Evolutionary conservation across 1,140 invertebrate genomes (phyloP).

Genomic region (Galendromus occidentalis): DNA sequence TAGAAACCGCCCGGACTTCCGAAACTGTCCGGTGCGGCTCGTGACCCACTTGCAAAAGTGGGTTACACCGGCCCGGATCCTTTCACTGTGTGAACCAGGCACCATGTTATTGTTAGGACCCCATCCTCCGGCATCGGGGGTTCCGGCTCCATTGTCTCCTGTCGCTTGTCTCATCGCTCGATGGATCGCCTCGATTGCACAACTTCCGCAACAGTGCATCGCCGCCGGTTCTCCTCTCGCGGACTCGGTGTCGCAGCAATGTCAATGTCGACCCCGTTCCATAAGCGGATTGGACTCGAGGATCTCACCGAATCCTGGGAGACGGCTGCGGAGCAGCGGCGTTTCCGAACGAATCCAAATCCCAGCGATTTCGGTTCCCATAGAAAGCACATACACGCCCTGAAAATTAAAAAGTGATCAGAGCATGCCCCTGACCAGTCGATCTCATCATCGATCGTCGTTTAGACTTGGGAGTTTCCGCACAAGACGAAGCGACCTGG

Average conservation of each 20-base stretch:
- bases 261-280: constrained; percentile 5
- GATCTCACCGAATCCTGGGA: background rate
- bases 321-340: too few species aligned
- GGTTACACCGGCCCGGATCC: constrained; percentile 1
- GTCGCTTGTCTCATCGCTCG: background rate
- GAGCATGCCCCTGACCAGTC: background rate
- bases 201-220: background rate
- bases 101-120: constrained; percentile 8
- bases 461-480: background rate
- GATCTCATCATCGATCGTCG: background rate
- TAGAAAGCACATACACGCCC: background rate
- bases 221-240: background rate
- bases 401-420: constrained; percentile 12
- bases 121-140: background rate
- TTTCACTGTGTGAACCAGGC: constrained; percentile 11
- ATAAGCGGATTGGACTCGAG: background rate
- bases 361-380: background rate
- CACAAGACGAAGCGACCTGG: too few species aligned
- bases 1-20: too few species aligned
- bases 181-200: too few species aligned
- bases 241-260: background rate
- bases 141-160: constrained; percentile 7
- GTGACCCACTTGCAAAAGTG: background rate
- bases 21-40: too few species aligned
- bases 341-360: background rate